These are phyloP conservation scores for Archivesica marissinica DNA, from an alignment of 1,140 invertebrate genomes.

Conservation along the genomic window DNA sequence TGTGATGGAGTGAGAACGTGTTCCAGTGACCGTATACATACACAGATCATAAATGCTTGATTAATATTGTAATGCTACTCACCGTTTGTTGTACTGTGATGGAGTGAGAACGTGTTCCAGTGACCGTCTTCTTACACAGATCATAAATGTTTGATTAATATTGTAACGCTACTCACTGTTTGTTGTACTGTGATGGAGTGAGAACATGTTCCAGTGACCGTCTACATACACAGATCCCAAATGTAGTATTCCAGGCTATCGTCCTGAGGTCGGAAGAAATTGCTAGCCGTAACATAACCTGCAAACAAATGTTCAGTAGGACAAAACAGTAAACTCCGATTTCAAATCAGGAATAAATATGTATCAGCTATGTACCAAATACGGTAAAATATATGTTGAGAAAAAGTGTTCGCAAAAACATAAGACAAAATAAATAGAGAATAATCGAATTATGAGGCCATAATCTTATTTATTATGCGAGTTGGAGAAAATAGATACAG, in stretches of 20 bases:
- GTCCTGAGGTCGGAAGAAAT: neutral
- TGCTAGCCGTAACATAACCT: constrained; percentile 47
- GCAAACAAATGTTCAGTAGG: neutral
- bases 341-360: no score
- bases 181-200: neutral
- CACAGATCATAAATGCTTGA: no score
- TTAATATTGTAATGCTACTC: no score
- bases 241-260: neutral
- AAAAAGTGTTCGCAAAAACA: no score
- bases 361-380: no score
- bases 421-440: no score
- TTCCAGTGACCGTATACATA: no score
- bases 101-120: neutral
- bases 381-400: no score
- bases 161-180: constrained; percentile 44
- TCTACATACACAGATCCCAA: constrained; percentile 34
- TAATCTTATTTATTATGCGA: no score
- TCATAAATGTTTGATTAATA: constrained; percentile 36
- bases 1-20: no score
- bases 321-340: neutral
- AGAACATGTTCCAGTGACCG: neutral
- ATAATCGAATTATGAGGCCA: no score
- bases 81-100: constrained; percentile 8
- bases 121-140: constrained; percentile 8
- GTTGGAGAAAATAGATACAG: no score